These are phyloP conservation scores for Drosophila eohydei DNA, from an alignment of 2,888 invertebrate species.

Conservation along the genomic window DNA sequence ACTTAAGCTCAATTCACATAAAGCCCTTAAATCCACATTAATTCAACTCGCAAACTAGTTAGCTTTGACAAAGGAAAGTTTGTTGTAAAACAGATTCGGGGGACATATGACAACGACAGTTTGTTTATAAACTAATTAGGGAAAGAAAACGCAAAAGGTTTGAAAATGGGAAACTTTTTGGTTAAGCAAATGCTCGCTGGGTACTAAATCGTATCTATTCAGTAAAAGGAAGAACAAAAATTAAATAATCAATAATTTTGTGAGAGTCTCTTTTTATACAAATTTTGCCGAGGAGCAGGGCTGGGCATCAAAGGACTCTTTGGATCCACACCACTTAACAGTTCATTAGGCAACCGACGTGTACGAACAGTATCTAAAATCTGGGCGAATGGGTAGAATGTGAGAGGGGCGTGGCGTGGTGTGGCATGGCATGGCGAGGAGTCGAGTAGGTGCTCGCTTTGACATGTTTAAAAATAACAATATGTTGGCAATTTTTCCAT, in stretches of 20 bases:
- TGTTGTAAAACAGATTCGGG: neutral
- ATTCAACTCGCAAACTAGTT: constrained; percentile 6
- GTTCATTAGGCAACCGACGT: constrained; percentile 66
- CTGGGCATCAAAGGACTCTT: constrained; percentile 67
- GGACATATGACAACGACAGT: neutral
- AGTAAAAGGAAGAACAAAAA: constrained; percentile 3
- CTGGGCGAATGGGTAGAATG: constrained; percentile 49
- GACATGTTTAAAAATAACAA: constrained; percentile 72
- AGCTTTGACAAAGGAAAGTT: constrained; percentile 6
- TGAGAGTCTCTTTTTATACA: constrained; percentile 13
- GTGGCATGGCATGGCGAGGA: neutral
- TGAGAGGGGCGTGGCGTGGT: neutral
- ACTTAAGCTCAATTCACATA: neutral
- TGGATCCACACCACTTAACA: constrained; percentile 75
- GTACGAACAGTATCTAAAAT: constrained; percentile 55
- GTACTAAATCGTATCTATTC: constrained; percentile 8
- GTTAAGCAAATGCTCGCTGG: neutral
- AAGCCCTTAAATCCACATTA: constrained; percentile 1
- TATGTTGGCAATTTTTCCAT: constrained; percentile 30
- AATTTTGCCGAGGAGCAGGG: constrained; percentile 12
- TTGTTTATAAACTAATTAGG: constrained; percentile 14
- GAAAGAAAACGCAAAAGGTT: constrained; percentile 3
- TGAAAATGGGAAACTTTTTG: constrained; percentile 2
- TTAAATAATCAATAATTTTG: constrained; percentile 59
- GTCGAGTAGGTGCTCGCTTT: constrained; percentile 42